Evolutionary conservation across 2,797 vertebrate genomes (phyloP).

Genomic region (Danio kyathit): DNA sequence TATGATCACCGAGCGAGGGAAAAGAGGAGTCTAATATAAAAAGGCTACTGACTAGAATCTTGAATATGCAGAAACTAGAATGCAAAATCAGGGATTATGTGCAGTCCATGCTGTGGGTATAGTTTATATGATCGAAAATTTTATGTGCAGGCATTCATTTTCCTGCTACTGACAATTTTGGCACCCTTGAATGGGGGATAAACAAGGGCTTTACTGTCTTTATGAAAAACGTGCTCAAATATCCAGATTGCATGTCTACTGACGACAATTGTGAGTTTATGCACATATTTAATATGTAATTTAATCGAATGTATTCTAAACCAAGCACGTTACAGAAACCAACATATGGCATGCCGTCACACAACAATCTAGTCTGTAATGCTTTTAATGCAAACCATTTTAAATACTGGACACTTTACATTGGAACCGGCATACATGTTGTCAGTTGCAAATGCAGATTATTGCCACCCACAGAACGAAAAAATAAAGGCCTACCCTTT

Average conservation of each 20-base stretch:
- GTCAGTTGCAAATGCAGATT: background rate
- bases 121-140: slow-evolving; percentile 8
- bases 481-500: slow-evolving; percentile 2
- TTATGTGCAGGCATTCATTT: slow-evolving; percentile 15
- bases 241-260: slow-evolving; percentile 3
- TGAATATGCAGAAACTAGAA: background rate
- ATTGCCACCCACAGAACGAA: slow-evolving; percentile 1
- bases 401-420: background rate
- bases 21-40: slow-evolving; percentile 25
- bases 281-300: background rate
- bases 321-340: background rate
- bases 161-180: background rate
- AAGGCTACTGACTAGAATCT: slow-evolving; percentile 29
- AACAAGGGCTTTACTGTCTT: slow-evolving; percentile 34
- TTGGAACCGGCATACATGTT: background rate
- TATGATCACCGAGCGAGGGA: slow-evolving; percentile 43
- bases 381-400: background rate
- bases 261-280: slow-evolving; percentile 8
- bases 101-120: background rate
- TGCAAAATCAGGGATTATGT: background rate
- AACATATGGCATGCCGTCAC: background rate
- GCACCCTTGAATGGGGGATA: slow-evolving; percentile 5
- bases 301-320: background rate
- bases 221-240: background rate
- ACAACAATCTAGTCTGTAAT: background rate